Evolutionary conservation across 35 echinoderm and acorn worm genomes (phyloP).

Genomic region (Apostichopus japonicus): DNA sequence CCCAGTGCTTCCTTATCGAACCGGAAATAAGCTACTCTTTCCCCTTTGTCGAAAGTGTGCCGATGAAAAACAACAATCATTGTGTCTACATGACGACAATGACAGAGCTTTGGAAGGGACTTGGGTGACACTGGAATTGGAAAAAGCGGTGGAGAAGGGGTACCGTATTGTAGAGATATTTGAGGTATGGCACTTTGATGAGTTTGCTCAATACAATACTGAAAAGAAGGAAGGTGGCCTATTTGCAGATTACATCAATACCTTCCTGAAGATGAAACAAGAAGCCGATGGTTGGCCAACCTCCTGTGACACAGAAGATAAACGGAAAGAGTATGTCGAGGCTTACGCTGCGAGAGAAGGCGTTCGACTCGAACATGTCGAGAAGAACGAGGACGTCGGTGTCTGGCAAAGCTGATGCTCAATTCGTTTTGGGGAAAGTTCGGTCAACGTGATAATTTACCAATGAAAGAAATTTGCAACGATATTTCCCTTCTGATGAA

Average conservation of each 20-base stretch:
- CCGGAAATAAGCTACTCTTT: conserved; percentile 19
- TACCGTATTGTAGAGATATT: conserved; percentile 59
- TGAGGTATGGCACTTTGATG: not conserved
- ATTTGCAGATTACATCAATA: conserved; percentile 37
- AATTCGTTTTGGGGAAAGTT: conserved; percentile 63
- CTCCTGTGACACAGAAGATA: not conserved
- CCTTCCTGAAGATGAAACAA: conserved; percentile 8
- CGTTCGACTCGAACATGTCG: not conserved
- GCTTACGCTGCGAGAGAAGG: not conserved
- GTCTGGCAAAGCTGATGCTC: conserved; percentile 34
- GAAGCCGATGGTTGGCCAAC: not conserved
- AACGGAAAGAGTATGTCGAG: not conserved
- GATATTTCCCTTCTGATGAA: not conserved
- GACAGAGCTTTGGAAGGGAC: conserved; percentile 44
- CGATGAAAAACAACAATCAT: not conserved
- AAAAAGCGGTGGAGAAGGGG: conserved; percentile 74
- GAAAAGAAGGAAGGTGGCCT: not conserved
- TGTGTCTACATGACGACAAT: conserved; percentile 45
- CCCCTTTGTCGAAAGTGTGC: conserved; percentile 57
- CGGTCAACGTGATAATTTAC: conserved; percentile 10
- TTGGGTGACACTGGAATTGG: conserved; percentile 55
- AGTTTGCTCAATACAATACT: not conserved
- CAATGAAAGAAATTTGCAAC: not conserved
- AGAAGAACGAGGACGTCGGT: conserved; percentile 27
- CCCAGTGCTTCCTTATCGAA: not conserved